Evolutionary conservation across 2,113 vertebrate species (phyloP).

Genomic region (Ictalurus punctatus): DNA sequence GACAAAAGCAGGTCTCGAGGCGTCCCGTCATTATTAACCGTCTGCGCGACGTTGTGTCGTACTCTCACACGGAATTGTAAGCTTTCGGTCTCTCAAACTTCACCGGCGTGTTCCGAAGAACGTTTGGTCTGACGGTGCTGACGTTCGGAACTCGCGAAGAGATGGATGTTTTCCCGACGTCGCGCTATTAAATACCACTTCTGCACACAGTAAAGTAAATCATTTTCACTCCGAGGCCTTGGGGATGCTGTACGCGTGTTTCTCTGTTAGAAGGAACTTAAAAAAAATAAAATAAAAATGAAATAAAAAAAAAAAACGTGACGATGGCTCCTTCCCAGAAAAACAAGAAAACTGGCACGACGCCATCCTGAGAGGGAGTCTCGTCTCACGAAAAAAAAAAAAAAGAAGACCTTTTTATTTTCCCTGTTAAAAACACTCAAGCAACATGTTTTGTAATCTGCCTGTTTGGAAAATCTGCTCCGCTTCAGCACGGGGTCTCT

Average conservation of each 20-base stretch:
- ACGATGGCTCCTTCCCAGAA: slow-evolving; percentile 45
- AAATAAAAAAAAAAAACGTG: slow-evolving; percentile 11
- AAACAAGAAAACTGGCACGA: slow-evolving; percentile 42
- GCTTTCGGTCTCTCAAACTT: background rate
- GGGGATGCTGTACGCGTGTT: slow-evolving; percentile 36
- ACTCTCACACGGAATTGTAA: background rate
- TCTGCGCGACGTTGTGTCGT: background rate
- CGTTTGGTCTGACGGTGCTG: slow-evolving; percentile 52
- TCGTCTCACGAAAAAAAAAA: background rate
- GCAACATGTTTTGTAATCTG: slow-evolving; percentile 42
- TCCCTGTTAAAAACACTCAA: slow-evolving; percentile 19
- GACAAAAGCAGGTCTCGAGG: background rate
- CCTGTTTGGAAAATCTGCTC: slow-evolving; percentile 49
- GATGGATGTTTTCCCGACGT: slow-evolving; percentile 54
- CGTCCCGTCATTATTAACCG: background rate
- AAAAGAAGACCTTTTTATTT: slow-evolving; percentile 26
- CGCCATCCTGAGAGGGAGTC: slow-evolving; percentile 47
- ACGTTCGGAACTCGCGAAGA: slow-evolving; percentile 54
- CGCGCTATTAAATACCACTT: slow-evolving; percentile 60
- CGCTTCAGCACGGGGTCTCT: slow-evolving; percentile 41
- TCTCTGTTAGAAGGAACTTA: slow-evolving; percentile 48
- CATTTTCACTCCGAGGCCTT: slow-evolving; percentile 52
- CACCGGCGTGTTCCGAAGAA: background rate
- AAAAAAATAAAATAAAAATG: too few species aligned
- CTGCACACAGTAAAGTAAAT: slow-evolving; percentile 56